Evolutionary conservation across 2,888 invertebrate species (phyloP), one percentile per base, ranked within the genome.

Genomic region (Epistrophe eligans): DNA sequence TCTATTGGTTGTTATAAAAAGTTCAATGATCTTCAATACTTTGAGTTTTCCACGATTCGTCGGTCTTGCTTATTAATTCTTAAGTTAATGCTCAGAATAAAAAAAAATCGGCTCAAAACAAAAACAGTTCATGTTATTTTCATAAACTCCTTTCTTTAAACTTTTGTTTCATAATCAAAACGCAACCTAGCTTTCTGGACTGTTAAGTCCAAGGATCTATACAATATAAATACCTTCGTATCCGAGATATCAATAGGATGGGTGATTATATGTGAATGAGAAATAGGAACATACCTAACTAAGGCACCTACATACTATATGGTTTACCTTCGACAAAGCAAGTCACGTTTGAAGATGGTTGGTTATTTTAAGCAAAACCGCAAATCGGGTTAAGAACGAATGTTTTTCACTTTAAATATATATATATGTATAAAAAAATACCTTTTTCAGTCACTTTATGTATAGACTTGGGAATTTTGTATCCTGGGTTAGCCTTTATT

Each of bases 371-470:
- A 48, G 64, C 57, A 64, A 64, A 71, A 71, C 64, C 71, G 24
- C 24, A 77, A 62, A 62, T 70, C 45, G 45, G 62, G 81, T 77
- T 77, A 71, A 28, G 62, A 32, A 71, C 40, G 55, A 81, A 71
- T 76, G 67, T 19, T 43, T 55, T 62, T 57, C 38, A 52, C 76
- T 62, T 71, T 15, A 38, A 66, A 45, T 35, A 60, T 13, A 52
- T 19, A 24, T 15, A 40, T 15, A n/a, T 35, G 43, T 11, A 58
- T 11, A 40, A 19, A 38, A 38, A 24, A 24, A 24, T n/a, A 15
- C 13, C 38, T 13, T 66, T 57, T 52, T 67, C 32, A 35, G 40
- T 80, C 50, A 45, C 10, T n/a, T n/a, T 6, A 52, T 67, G 17
- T 64, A 19, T n/a, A 19, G 13, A 10, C 43, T n/a, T 9, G 43